Percentiles rank a stretch among this genome's conserved stretches.
Evolutionary conservation across 2,113 vertebrate species (phyloP).

Genomic region (Polyodon spathula): DNA sequence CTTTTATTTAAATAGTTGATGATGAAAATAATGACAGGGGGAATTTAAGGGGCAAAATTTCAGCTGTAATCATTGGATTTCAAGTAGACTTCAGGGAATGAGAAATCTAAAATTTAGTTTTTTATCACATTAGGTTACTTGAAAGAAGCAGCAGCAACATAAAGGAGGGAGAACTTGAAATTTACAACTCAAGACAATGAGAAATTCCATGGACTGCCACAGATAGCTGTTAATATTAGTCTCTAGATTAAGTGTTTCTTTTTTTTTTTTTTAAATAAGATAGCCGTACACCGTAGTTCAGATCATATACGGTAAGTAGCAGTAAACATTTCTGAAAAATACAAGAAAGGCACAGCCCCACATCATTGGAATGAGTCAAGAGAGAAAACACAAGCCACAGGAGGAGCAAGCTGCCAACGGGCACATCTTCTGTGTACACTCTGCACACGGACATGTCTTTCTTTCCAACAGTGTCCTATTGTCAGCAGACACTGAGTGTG

Average conservation of each 20-base stretch:
- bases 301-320: slow-evolving; percentile 26
- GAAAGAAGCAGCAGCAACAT: slow-evolving; percentile 16
- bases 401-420: background rate
- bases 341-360: slow-evolving; percentile 24
- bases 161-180: slow-evolving; percentile 14
- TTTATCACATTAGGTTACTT: background rate
- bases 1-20: background rate
- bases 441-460: background rate
- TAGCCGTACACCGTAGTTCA: slow-evolving; percentile 15
- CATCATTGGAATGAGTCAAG: background rate
- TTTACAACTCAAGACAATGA: too few species aligned
- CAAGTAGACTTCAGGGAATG: background rate
- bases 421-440: slow-evolving; percentile 19
- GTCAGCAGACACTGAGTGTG: too few species aligned
- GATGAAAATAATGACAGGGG: background rate
- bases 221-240: too few species aligned
- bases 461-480: too few species aligned
- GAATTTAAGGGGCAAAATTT: background rate
- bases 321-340: slow-evolving; percentile 11
- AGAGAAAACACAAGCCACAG: background rate
- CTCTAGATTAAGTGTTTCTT: background rate
- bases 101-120: background rate
- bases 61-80: background rate
- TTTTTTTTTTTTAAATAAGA: background rate
- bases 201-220: too few species aligned